phyloP scores from a whole-genome alignment of 2,888 invertebrate species.

The Petrolisthes cinctipes region DNA sequence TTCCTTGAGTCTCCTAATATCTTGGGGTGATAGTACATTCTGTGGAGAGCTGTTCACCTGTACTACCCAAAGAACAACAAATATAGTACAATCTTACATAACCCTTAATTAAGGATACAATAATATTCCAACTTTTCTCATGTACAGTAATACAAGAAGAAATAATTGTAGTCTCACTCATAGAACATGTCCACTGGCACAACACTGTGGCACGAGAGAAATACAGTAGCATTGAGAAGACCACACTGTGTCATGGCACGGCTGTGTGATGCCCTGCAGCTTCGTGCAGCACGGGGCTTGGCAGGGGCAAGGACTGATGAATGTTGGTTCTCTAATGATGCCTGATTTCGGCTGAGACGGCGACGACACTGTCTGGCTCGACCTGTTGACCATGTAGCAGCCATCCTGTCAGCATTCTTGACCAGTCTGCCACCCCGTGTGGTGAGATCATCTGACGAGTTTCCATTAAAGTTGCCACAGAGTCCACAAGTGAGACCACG shows the following conservation, averaged over 20 bases:
- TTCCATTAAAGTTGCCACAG: conserved; percentile 94
- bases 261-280: conserved; percentile 67
- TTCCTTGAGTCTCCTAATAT: no score
- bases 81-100: no score
- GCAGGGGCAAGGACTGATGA: not conserved
- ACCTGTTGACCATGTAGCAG: conserved; percentile 91
- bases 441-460: conserved; percentile 84
- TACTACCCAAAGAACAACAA: no score
- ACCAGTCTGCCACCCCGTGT: conserved; percentile 72
- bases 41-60: no score
- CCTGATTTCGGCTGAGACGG: not conserved
- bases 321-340: not conserved
- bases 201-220: conserved; percentile 83
- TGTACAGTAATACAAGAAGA: not conserved
- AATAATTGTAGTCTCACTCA: conserved; percentile 37
- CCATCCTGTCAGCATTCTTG: conserved; percentile 80
- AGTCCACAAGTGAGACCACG: conserved; percentile 86
- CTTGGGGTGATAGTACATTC: no score
- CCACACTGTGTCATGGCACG: conserved; percentile 72
- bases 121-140: no score
- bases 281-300: conserved; percentile 41
- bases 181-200: conserved; percentile 73
- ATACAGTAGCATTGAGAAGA: conserved; percentile 74
- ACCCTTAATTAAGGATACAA: no score
- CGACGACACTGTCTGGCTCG: conserved; percentile 80